A percentile compares a stretch with the other conserved stretches of the same genome.
These are phyloP conservation scores for Musca domestica DNA, from an alignment of 1,140 invertebrate genomes.

Conservation along the genomic window DNA sequence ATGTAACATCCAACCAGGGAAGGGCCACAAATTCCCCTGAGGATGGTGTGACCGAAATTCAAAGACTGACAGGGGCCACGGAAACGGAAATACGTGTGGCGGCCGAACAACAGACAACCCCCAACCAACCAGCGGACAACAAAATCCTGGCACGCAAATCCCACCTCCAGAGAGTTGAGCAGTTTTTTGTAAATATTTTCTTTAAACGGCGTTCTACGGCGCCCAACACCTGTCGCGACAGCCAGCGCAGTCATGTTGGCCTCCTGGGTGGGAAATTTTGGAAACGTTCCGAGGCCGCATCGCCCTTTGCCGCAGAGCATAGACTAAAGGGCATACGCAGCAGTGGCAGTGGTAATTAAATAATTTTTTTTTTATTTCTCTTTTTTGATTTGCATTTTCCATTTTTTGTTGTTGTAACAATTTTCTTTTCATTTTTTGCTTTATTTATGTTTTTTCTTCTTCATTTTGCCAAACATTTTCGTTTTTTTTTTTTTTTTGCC, in stretches of 20 bases:
- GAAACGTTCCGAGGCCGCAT: constrained; percentile 35
- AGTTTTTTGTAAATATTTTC: constrained; percentile 36
- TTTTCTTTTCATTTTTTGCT: constrained; percentile 19
- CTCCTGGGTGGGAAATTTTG: constrained; percentile 32
- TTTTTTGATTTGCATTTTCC: constrained; percentile 19
- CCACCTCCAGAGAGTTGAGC: constrained; percentile 25
- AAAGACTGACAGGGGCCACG: not conserved
- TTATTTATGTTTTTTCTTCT: constrained; percentile 4
- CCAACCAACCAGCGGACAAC: not conserved
- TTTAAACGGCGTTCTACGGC: constrained; percentile 28
- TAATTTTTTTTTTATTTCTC: constrained; percentile 13
- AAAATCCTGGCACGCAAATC: not conserved
- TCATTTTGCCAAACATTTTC: not conserved
- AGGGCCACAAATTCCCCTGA: not conserved
- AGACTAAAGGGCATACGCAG: constrained; percentile 49
- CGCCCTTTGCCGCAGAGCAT: constrained; percentile 39
- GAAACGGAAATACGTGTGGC: not conserved
- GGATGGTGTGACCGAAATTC: not conserved
- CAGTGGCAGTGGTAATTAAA: constrained; percentile 49
- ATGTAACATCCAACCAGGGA: not conserved
- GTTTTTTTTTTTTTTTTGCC: constrained; percentile 5
- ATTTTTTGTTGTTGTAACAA: not conserved
- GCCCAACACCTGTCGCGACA: constrained; percentile 36
- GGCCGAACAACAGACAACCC: not conserved
- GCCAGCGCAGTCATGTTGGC: constrained; percentile 47